Conservation (phyloP, 1,140 invertebrate genomes). For the Lasioglossum baleicum region DNA sequence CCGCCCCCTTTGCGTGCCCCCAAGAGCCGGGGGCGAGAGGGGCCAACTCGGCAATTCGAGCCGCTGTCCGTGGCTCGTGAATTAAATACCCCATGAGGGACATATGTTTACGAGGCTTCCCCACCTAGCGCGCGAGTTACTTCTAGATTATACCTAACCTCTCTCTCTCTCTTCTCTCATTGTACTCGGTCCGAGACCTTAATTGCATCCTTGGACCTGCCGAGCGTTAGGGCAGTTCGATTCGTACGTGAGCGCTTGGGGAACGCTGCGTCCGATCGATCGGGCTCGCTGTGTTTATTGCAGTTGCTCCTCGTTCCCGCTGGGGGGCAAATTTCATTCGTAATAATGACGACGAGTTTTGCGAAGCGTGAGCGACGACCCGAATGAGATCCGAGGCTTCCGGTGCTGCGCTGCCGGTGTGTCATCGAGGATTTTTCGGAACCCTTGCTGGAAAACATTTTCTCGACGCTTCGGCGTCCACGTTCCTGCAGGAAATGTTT, state of each 20-base stretch:
- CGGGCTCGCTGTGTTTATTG: background rate
- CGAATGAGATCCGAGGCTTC: no score
- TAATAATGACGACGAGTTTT: no score
- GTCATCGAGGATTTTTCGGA: no score
- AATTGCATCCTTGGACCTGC: constrained; percentile 15
- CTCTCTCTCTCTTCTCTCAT: background rate
- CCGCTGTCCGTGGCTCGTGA: constrained; percentile 41
- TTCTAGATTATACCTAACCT: background rate
- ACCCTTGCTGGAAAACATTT: background rate
- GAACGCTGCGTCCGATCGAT: background rate
- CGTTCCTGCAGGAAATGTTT: no score
- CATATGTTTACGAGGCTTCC: constrained; percentile 38
- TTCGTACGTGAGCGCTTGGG: background rate
- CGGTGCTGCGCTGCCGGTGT: no score
- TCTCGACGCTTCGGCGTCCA: background rate
- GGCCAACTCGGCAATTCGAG: constrained; percentile 46
- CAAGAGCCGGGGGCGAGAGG: background rate
- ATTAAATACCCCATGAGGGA: constrained; percentile 58
- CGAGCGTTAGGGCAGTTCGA: background rate
- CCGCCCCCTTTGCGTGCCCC: background rate
- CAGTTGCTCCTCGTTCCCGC: background rate
- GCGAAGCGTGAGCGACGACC: no score
- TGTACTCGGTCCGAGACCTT: constrained; percentile 3
- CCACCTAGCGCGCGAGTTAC: constrained; percentile 11
- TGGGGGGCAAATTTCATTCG: background rate